Evolutionary conservation across 2,797 vertebrate genomes (phyloP), one percentile per base, ranked within the genome.

Genomic region (Phataginus tricuspis): DNA sequence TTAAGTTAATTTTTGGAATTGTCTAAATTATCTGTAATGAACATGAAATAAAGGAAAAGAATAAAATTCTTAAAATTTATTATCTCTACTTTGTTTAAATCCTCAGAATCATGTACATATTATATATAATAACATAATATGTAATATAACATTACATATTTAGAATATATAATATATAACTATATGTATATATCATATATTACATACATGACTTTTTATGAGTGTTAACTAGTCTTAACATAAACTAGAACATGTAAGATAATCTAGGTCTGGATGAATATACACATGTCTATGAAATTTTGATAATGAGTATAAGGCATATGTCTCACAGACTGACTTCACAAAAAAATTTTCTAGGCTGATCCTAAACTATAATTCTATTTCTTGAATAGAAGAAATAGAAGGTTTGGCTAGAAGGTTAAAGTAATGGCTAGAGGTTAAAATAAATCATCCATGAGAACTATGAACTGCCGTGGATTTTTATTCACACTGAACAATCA

Each of bases 361-460:
- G 23, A 61, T 49, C 19, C 37, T 49, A 39, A 72, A 53, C 23
- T 34, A 1, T 29, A 45, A 72, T 37, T 71, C 21, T 61, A 72
- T 53, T 90, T 93, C 37, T 49, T 95, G 27, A 95, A 29, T 79
- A 61, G 45, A 45, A 45, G 45, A 45, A 45, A 45, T 45, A 45
- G 45, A 45, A 45, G 45, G 45, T 45, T 45, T 42, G 49, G 12
- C 19, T 45, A 63, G 31, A n/a, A 49, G 39, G 13, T 77, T 80
- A 90, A 87, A 94, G 64, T 31, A 92, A 63, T 45, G 45, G 45
- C 45, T 45, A 45, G 45, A 45, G 45, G 45, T 45, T 80, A 90
- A 87, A 94, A 68, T 31, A 94, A 57, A 31, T 42, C 59, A 86
- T 53, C 80, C 34, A 66, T 1, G 55, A 25, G 51, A 57, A 74